Base-by-base conservation (phyloP, 2,888 invertebrate genomes). In the Hemistola chrysoprasaria region DNA sequence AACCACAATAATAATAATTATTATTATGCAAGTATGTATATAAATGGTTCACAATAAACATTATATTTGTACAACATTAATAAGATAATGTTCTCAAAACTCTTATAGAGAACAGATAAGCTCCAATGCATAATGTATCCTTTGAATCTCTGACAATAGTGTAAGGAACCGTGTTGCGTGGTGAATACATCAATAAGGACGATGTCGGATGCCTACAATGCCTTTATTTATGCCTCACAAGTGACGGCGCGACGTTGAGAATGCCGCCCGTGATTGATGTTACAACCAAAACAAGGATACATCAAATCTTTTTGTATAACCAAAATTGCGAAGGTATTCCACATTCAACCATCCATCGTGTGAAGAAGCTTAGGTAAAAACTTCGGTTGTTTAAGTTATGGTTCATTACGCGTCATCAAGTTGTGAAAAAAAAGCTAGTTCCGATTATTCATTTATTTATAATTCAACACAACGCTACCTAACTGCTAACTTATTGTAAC, bases 261-360 rank as follows among this genome's bases (percentile, higher is more conserved):
- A 77, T 71, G 65, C 68, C 62, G 60, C 56, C 54, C 62, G 70
- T 81, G 81, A 81, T 81, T 81, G 79, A 81, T 81, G 79, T 72
- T 62, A 65, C 62, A 59, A 45, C 53, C 62, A 66, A 63, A 74
- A 76, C 70, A 74, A 68, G 68, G 61, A 71, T 72, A 72, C 63
- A 68, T 75, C 71, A 72, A 77, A 76, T 71, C 62, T 69, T 73
- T 77, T 75, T 74, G 66, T 75, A 53, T 48, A 56, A 45, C 42
- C 49, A 40, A 53, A 65, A 70, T 68, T 62, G 64, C 56, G 57
- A 16, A 16, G 16, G 16, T 65, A 58, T 62, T 61, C 53, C 42
- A 40, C 58, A 47, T 59, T 62, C 59, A 55, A 43, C 50, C 59
- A 54, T 58, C 56, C 46, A 58, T 60, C 49, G 53, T 36, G 40